Evolutionary conservation across 2,888 invertebrate genomes (phyloP), one percentile per base, ranked within the genome.

Genomic region (Epinotia ramella): DNA sequence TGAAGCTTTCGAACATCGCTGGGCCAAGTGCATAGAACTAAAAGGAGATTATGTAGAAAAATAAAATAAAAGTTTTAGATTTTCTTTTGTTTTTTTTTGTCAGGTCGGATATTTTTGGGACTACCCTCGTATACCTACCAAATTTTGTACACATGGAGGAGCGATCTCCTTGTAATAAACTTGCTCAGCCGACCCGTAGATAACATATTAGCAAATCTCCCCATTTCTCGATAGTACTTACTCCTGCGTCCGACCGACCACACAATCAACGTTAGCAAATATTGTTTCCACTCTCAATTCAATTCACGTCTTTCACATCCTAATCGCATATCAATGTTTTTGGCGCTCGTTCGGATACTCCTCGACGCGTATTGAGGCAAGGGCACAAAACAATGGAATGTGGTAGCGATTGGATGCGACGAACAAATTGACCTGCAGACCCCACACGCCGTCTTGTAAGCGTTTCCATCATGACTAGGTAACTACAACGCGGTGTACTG

Each of bases 181-280:
- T 12, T 12, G 46, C 49, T 49, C 49, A 6, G 16, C 49, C 49
- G 49, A 49, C 49, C 16, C 16, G 13, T 16, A 49, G 49, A 49
- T 16, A 49, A 16, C 49, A 16, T 16, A 49, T 16, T 16, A 16
- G 49, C 7, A 28, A 16, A 60, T 28, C 28, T 16, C 16, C 60
- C 60, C 6, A 60, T 60, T 60, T 33, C 60, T 16, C 28, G 16
- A 60, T 28, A 60, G 60, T 20, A 9, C 60, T 28, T n/a, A 28
- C 24, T 9, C 33, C n/a, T 33, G 16, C n/a, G 33, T 28, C 60
- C 33, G 9, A 62, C 60, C 33, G 9, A 62, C 60, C 60, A 62
- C 60, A 62, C n/a, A 62, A 62, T 33, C 60, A n/a, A 33, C n/a
- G 60, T 62, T 62, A 62, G 60, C 60, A 33, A 9, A 33, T 62